Percentiles rank a stretch among this genome's conserved stretches.
These are phyloP conservation scores for Coleophora deauratella DNA, from an alignment of 2,888 invertebrate genomes.

Conservation along the genomic window DNA sequence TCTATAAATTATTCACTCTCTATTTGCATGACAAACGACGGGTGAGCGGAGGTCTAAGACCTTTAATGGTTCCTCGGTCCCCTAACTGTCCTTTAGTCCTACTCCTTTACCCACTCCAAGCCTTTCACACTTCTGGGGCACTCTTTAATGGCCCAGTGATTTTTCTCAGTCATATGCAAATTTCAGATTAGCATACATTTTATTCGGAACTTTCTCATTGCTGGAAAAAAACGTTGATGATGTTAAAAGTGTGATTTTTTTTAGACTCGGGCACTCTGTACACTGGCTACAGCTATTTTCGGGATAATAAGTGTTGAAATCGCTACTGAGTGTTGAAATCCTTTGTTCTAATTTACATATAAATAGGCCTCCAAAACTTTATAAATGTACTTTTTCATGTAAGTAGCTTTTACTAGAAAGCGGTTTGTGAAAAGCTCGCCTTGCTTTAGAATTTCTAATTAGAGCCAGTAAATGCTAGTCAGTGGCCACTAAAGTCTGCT, in stretches of 20 bases:
- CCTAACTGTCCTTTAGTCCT: constrained; percentile 21
- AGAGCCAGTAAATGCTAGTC: no score
- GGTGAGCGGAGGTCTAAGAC: constrained; percentile 52
- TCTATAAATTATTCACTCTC: constrained; percentile 66
- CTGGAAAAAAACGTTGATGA: constrained; percentile 34
- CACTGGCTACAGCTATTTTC: constrained; percentile 1
- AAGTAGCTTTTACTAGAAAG: no score
- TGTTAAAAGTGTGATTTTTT: constrained; percentile 39
- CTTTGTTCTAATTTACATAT: no score
- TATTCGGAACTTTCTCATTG: constrained; percentile 34
- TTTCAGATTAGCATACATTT: constrained; percentile 58
- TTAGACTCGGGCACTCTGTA: constrained; percentile 23
- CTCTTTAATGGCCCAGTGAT: constrained; percentile 59
- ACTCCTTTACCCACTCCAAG: constrained; percentile 25
- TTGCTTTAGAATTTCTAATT: no score
- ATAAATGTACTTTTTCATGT: no score
- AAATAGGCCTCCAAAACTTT: no score
- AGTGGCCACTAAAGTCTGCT: no score
- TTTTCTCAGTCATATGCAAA: constrained; percentile 64
- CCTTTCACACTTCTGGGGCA: constrained; percentile 39
- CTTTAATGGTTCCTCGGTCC: constrained; percentile 48
- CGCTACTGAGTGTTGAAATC: no score
- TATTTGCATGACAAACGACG: constrained; percentile 69
- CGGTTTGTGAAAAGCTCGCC: no score
- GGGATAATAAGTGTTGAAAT: no score